phyloP scores from a whole-genome alignment of 1,140 invertebrate genomes.

The Asobara japonica region DNA sequence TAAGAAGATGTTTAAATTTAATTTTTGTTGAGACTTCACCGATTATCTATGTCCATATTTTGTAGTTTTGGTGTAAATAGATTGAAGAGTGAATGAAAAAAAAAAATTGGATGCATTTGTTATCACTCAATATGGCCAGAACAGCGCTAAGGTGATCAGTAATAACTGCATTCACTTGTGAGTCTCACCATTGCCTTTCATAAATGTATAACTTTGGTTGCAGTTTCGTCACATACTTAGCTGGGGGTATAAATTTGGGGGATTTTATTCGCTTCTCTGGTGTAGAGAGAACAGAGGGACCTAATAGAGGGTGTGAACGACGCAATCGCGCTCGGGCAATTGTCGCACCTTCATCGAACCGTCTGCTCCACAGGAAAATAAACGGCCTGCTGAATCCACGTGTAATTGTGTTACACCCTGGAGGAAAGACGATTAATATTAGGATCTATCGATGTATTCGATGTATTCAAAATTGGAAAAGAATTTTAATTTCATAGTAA shows the following conservation, averaged over 20 bases:
- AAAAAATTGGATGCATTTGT: too few species aligned
- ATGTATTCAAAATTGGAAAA: slow-evolving; percentile 11
- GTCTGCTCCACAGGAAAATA: slow-evolving; percentile 98
- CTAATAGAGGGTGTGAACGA: slow-evolving; percentile 63
- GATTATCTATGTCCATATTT: too few species aligned
- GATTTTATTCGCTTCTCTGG: slow-evolving; percentile 40
- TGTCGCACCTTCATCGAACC: slow-evolving; percentile 97
- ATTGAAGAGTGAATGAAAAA: too few species aligned
- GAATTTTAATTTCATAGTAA: too few species aligned
- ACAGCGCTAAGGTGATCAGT: too few species aligned
- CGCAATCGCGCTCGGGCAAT: slow-evolving; percentile 78
- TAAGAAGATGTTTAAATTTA: not conserved
- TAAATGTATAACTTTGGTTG: slow-evolving; percentile 36
- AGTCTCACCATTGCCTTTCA: slow-evolving; percentile 16
- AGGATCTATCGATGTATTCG: too few species aligned
- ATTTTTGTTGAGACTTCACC: not conserved
- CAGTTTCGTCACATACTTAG: slow-evolving; percentile 38
- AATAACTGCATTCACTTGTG: not conserved
- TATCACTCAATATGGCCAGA: too few species aligned
- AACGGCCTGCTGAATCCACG: slow-evolving; percentile 83
- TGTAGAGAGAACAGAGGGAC: slow-evolving; percentile 42
- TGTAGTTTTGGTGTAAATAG: too few species aligned
- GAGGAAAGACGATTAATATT: too few species aligned
- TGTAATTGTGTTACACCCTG: slow-evolving; percentile 93
- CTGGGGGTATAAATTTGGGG: not conserved